Percentiles rank a stretch among this genome's conserved stretches.
phyloP scores from a whole-genome alignment of 2,888 invertebrate species.

The Apamea anceps region DNA sequence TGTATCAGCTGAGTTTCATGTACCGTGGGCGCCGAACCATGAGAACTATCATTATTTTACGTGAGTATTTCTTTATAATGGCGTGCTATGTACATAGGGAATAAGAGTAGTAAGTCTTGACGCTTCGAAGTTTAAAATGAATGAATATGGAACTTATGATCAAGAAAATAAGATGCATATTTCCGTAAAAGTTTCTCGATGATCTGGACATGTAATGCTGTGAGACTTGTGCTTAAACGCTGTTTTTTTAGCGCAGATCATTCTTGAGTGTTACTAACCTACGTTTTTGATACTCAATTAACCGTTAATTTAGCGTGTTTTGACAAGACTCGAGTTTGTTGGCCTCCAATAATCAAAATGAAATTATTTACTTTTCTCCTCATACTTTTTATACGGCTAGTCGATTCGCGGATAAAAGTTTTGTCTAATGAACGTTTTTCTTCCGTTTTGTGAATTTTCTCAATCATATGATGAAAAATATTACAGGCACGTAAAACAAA shows the following conservation, averaged over 20 bases:
- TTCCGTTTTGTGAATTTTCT: background rate
- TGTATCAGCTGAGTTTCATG: constrained; percentile 90
- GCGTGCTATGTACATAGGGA: background rate
- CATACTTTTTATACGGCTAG: too few relatives aligned
- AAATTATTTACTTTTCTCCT: background rate
- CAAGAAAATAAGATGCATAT: background rate
- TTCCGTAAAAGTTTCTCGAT: background rate
- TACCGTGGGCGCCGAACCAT: constrained; percentile 92
- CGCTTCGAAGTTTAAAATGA: background rate
- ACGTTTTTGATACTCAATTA: background rate
- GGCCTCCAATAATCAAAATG: background rate
- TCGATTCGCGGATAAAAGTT: too few relatives aligned
- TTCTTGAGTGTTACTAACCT: background rate
- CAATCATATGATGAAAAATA: background rate
- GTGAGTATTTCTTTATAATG: constrained; percentile 80
- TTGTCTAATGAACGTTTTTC: too few relatives aligned
- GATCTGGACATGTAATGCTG: background rate
- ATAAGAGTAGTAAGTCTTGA: background rate
- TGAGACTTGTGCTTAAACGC: background rate
- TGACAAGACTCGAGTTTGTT: constrained; percentile 2
- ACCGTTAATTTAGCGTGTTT: background rate
- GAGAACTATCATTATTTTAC: constrained; percentile 91
- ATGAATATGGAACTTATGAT: background rate
- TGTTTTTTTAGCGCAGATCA: background rate
- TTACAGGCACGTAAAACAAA: constrained; percentile 81